Percentiles rank a stretch among this genome's conserved stretches.
These are phyloP conservation scores for Chaenocephalus aceratus DNA, from an alignment of 2,113 vertebrate genomes.

Conservation along the genomic window DNA sequence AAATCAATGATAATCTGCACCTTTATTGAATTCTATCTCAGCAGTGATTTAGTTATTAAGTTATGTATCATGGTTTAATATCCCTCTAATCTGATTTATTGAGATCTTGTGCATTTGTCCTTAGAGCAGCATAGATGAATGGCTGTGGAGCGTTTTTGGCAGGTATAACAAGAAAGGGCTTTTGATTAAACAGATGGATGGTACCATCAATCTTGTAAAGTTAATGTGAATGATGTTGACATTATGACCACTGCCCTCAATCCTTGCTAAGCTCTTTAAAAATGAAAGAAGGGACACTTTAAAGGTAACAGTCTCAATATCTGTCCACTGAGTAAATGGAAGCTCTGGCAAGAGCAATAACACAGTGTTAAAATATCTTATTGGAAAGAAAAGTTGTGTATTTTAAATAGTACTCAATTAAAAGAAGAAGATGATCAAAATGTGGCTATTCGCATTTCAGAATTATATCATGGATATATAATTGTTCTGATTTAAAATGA, in stretches of 20 bases:
- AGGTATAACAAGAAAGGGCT: background rate
- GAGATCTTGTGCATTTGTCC: constrained; percentile 6
- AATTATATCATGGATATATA: no score
- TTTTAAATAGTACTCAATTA: no score
- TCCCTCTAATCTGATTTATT: constrained; percentile 7
- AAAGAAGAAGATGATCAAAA: no score
- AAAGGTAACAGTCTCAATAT: background rate
- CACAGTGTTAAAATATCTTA: no score
- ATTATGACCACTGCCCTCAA: constrained; percentile 3
- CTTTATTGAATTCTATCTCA: constrained; percentile 32
- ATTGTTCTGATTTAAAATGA: no score
- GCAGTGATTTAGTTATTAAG: constrained; percentile 1
- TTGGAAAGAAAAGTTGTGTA: no score
- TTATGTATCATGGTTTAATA: constrained; percentile 24
- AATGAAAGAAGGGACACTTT: background rate
- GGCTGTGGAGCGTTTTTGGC: constrained; percentile 7
- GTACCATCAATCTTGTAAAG: background rate
- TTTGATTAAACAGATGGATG: constrained; percentile 14
- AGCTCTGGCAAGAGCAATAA: no score
- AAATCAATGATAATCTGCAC: constrained; percentile 54
- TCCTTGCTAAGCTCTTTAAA: background rate
- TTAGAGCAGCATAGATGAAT: background rate
- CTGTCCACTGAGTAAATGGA: no score
- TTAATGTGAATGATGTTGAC: background rate
- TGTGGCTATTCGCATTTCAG: no score